Evolutionary conservation across 1,140 invertebrate genomes (phyloP).

Genomic region (Helicoverpa armigera): DNA sequence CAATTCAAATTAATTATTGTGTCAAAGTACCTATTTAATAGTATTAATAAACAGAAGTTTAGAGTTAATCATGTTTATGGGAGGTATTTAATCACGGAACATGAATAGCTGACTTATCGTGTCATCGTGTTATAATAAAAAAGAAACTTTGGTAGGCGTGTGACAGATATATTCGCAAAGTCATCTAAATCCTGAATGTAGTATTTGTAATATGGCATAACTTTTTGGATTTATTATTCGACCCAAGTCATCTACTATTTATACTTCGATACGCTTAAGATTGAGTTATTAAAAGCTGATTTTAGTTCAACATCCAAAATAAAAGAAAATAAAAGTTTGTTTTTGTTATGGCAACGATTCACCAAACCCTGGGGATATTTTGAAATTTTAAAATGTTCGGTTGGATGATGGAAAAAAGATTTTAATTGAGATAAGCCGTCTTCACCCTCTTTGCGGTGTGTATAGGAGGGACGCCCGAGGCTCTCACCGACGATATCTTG

Average conservation of each 20-base stretch:
- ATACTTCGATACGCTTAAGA: background rate
- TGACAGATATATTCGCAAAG: too few relatives aligned
- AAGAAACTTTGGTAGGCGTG: background rate
- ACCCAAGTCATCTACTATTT: background rate
- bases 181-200: background rate
- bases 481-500: constrained; percentile 26
- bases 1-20: constrained; percentile 29
- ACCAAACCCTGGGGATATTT: constrained; percentile 67
- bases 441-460: constrained; percentile 52
- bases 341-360: constrained; percentile 57
- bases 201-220: background rate
- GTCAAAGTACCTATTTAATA: constrained; percentile 20
- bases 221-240: background rate
- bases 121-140: too few relatives aligned
- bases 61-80: background rate
- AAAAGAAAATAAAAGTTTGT: constrained; percentile 54
- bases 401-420: constrained; percentile 63
- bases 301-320: constrained; percentile 27
- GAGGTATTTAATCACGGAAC: too few relatives aligned
- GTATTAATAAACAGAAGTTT: constrained; percentile 11
- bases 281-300: constrained; percentile 20
- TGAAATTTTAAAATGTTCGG: constrained; percentile 71
- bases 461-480: constrained; percentile 54
- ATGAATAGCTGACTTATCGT: too few relatives aligned
- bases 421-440: constrained; percentile 75